Evolutionary conservation across 2,797 vertebrate genomes (phyloP), one percentile per base, ranked within the genome.

Genomic region (Acanthurus leucopareius): DNA sequence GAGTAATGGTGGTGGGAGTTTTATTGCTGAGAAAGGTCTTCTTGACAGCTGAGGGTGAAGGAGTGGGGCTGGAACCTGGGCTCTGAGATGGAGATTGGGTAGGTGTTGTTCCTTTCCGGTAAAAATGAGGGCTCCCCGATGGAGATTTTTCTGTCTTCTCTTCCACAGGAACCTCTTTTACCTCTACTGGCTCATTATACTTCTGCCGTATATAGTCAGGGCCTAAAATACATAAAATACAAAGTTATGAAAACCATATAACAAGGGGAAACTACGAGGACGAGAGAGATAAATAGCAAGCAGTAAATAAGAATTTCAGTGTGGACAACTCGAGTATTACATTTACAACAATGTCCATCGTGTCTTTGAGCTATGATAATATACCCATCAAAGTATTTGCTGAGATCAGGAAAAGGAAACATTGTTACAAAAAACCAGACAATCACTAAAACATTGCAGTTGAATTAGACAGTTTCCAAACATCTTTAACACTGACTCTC

Each of bases 71-170:
- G 11, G 94, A 89, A 22, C 76, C 92, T 9, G 96, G 96, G 65
- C 95, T 97, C 47, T 90, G 79, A 85, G 96, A 94, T 14, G 97
- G 97, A 47, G 97, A 96, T 14, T 85, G 90, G 56, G 83, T 93
- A 22, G 98, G 97, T 11, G 97, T 99, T 0, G 97, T 99, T 87
- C 98, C 98, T 95, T 99, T 99, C 44, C 97, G 95, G 91, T 99
- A 99, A 93, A 99, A 99, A 90, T 99, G 98, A 76, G 97, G 97
- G 49, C 97, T 99, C 75, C 97, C 95, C 77, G 97, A 96, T 51
- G 97, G 96, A 17, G 96, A 94, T 72, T 97, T 97, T 79, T 97
- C 95, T 40, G 95, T 96, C 78, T 96, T 96, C 91, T 97, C 97
- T 83, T 97, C 97, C 90, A 96, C 96, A 35, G 93, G 86, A 68